Evolutionary conservation across 2,113 vertebrate genomes (phyloP), one percentile per base, ranked within the genome.

Genomic region (Rhombomys opimus): DNA sequence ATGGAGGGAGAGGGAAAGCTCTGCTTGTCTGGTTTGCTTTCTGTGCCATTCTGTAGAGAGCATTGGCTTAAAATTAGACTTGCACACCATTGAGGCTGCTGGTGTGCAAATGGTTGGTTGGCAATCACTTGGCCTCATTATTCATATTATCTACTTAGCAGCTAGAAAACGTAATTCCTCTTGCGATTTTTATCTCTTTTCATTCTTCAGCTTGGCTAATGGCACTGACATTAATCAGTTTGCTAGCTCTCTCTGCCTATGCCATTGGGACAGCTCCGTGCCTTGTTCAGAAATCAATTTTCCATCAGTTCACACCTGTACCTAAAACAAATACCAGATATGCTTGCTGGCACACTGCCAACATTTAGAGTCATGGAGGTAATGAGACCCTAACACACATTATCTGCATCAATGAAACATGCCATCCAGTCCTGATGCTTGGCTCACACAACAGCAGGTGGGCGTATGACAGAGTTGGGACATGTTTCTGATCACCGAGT

Each of bases 121-220:
- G 87, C 46, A 93, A 90, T 97, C 86, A 96, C 84, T 81, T 91
- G 61, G 82, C 75, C 75, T 93, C 94, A 96, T 97, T 97, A 96
- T 97, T 97, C 89, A 65, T 93, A 93, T 97, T 96, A 96, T 95
- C 96, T 87, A 57, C 92, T 95, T 95, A 97, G 96, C 59, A 93
- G 68, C 90, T 81, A 96, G 96, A 89, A 96, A 97, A 84, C 27
- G 11, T 67, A 96, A 96, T 17, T 50, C 88, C 46, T 73, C 72
- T 87, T 88, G 82, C 10, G 72, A 85, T 75, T 95, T 96, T 94
- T 93, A 86, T 97, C 41, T 77, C 76, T 65, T 94, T 96, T 82
- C 46, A 3, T 72, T 92, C 91, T 1, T 90, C 70, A 9, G 72
- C 27, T 65, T 77, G 38, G 59, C 65, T 87, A 86, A 93, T 97